Percentiles rank a stretch among this genome's conserved stretches.
These are phyloP conservation scores for Pseudorectes ferrugineus DNA, from an alignment of 2,113 vertebrate genomes.

Conservation along the genomic window DNA sequence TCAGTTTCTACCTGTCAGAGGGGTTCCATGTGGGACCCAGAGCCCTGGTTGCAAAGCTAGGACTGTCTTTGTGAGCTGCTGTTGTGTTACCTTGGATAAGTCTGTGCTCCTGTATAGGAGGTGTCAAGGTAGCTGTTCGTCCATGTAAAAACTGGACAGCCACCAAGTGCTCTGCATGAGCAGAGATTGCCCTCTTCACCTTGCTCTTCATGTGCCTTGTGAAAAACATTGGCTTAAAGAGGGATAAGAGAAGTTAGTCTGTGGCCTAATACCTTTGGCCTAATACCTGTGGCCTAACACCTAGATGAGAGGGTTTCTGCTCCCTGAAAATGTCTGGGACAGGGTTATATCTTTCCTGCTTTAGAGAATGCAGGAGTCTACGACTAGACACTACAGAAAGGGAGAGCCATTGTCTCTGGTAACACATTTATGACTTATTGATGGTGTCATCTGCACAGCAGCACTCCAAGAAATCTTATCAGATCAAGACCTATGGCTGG, in stretches of 20 bases:
- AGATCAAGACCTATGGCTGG: neutral
- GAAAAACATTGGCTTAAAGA: neutral
- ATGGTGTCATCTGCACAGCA: neutral
- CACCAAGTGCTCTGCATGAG: accelerated
- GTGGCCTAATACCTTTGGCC: neutral
- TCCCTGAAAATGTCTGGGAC: neutral
- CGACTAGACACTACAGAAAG: neutral
- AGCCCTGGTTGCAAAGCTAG: accelerated
- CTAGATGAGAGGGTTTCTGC: neutral
- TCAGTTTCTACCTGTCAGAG: neutral
- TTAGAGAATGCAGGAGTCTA: neutral
- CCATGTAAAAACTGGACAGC: too few species aligned
- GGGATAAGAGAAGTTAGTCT: neutral
- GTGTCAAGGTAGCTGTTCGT: neutral
- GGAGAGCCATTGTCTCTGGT: neutral
- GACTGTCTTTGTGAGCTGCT: neutral
- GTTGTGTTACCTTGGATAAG: neutral
- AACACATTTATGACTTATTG: neutral
- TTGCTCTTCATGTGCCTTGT: neutral
- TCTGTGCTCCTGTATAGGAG: neutral
- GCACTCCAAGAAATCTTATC: neutral
- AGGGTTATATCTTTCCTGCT: accelerated
- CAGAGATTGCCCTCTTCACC: neutral
- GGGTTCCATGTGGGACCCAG: neutral
- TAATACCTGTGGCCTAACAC: neutral